A percentile compares a stretch with the other conserved stretches of the same genome.
These are phyloP conservation scores for Equus quagga DNA, from an alignment of 2,113 vertebrate species.

Conservation along the genomic window DNA sequence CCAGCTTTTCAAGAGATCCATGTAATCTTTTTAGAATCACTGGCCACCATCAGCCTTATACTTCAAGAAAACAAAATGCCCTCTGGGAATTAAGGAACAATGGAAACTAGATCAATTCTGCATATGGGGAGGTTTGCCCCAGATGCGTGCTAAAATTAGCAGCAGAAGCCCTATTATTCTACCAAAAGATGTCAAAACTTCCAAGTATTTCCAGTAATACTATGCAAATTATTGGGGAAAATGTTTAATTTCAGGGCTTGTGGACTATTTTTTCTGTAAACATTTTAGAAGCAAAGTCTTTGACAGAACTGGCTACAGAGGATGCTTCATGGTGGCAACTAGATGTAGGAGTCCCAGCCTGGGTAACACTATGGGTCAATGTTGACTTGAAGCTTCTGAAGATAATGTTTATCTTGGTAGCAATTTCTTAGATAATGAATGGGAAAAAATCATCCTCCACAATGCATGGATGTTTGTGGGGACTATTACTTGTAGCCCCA, in stretches of 20 bases:
- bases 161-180: neutral
- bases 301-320: neutral
- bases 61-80: neutral
- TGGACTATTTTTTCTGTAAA: neutral
- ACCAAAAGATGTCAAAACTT: neutral
- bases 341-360: neutral
- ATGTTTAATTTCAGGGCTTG: neutral
- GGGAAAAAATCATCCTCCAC: neutral
- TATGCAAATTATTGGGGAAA: neutral
- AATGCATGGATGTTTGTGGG: neutral
- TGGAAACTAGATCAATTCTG: neutral
- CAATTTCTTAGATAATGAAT: neutral
- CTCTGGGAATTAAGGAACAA: neutral
- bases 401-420: neutral
- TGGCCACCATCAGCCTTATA: neutral
- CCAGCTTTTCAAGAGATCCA: neutral
- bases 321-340: neutral
- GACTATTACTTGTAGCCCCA: neutral
- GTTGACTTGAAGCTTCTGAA: neutral
- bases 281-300: neutral
- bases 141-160: neutral
- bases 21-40: neutral
- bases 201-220: slow-evolving; percentile 12
- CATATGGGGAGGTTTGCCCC: neutral
- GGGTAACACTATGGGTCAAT: neutral